Evolutionary conservation across 1,140 invertebrate genomes (phyloP).

Genomic region (Aplysia californica): DNA sequence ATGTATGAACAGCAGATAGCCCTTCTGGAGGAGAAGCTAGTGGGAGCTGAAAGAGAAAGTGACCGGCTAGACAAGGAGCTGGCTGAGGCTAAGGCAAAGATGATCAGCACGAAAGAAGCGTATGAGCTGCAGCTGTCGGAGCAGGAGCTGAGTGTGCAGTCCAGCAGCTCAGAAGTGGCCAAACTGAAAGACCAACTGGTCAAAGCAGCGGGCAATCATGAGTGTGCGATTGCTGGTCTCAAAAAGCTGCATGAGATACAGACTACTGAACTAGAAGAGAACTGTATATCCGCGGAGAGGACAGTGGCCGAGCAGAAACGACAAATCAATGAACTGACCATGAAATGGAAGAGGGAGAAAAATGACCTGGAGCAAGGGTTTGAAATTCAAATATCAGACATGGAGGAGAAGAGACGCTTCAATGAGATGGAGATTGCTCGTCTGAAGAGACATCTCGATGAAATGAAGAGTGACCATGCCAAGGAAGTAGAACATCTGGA

Average conservation of each 20-base stretch:
- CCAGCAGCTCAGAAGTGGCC: slow-evolving; percentile 25
- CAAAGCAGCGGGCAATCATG: slow-evolving; percentile 22
- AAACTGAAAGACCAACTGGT: slow-evolving; percentile 29
- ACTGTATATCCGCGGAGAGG: slow-evolving; percentile 29
- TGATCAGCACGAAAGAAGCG: slow-evolving; percentile 20
- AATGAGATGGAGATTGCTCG: slow-evolving; percentile 40
- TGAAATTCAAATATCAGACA: slow-evolving; percentile 39
- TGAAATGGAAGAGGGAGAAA: slow-evolving; percentile 31
- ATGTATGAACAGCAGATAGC: slow-evolving; percentile 38
- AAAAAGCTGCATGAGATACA: slow-evolving; percentile 35
- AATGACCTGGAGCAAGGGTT: slow-evolving; percentile 29
- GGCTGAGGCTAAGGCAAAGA: slow-evolving; percentile 12
- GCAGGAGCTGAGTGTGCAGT: slow-evolving; percentile 29
- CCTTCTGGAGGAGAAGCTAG: slow-evolving; percentile 37
- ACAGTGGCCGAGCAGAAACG: slow-evolving; percentile 14
- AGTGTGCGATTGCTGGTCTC: slow-evolving; percentile 28
- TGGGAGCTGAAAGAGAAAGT: slow-evolving; percentile 25
- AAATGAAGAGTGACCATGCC: slow-evolving; percentile 42
- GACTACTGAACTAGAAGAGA: slow-evolving; percentile 31
- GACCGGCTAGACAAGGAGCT: slow-evolving; percentile 26
- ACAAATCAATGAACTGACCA: slow-evolving; percentile 16
- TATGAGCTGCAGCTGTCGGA: slow-evolving; percentile 31
- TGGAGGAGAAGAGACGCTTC: slow-evolving; percentile 35
- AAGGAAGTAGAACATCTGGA: slow-evolving; percentile 30
- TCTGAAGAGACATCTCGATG: slow-evolving; percentile 41